These are phyloP conservation scores for Agelastica alni DNA, from an alignment of 2,888 invertebrate genomes.

Conservation along the genomic window DNA sequence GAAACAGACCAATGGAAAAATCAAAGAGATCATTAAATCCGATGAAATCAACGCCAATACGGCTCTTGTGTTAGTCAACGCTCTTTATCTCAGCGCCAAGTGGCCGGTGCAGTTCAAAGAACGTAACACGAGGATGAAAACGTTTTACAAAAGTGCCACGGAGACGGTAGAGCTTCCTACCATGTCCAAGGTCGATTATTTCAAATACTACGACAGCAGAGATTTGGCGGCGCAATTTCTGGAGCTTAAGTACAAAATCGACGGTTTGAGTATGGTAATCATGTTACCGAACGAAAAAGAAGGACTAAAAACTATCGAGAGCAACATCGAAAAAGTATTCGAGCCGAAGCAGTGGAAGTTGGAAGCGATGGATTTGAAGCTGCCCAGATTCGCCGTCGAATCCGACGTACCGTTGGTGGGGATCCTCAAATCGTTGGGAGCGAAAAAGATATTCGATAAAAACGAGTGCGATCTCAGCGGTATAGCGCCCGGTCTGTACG, in stretches of 20 bases:
- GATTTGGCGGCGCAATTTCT: slow-evolving; percentile 46
- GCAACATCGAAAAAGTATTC: slow-evolving; percentile 32
- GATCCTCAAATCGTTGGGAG: slow-evolving; percentile 40
- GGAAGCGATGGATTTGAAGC: slow-evolving; percentile 32
- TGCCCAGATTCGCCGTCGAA: slow-evolving; percentile 40
- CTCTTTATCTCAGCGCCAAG: slow-evolving; percentile 50
- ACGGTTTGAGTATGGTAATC: slow-evolving; percentile 35
- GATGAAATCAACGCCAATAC: slow-evolving; percentile 38
- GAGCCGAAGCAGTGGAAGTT: slow-evolving; percentile 12
- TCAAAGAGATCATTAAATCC: slow-evolving; percentile 43
- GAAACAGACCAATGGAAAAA: slow-evolving; percentile 49
- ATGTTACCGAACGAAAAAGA: slow-evolving; percentile 41
- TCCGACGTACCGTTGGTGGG: slow-evolving; percentile 36
- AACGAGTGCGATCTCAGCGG: slow-evolving; percentile 43
- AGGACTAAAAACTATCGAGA: slow-evolving; percentile 36
- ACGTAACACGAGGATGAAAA: slow-evolving; percentile 34
- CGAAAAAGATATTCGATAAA: slow-evolving; percentile 33
- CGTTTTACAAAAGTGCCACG: slow-evolving; percentile 40
- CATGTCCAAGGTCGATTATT: slow-evolving; percentile 41
- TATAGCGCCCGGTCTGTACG: slow-evolving; percentile 38
- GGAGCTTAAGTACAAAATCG: slow-evolving; percentile 32
- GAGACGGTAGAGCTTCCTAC: slow-evolving; percentile 42
- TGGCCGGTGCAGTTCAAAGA: slow-evolving; percentile 42
- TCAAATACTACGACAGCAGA: slow-evolving; percentile 44
- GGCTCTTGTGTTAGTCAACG: slow-evolving; percentile 48